Base-by-base conservation (phyloP, 2,113 vertebrate genomes). In the Hipposideros armiger region DNA sequence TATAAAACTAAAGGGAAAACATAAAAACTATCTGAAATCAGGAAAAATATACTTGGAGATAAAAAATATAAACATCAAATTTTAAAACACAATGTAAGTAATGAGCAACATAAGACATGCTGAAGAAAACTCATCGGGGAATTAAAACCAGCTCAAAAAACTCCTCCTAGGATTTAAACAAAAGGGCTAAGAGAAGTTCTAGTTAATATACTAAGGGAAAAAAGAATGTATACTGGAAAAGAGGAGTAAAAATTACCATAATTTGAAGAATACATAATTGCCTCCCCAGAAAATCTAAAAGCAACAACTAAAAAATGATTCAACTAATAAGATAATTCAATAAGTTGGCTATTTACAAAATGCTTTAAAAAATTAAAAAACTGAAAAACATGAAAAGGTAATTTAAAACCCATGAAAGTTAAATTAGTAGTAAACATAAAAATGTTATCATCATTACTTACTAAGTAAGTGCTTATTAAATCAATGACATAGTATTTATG, bases 271-370 rank as follows among this genome's bases (percentile, higher is more conserved):
- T 88, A 56, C 45, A 22, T 84, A 78, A 88, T 50, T 77, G 24
- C 47, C 70, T 96, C 45, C 30, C 62, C 77, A 91, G 40, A 91
- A 94, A 77, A 82, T 50, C 40, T 67, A 82, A 91, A 95, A 70
- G 28, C 28, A 74, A 74, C 19, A 87, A 86, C 73, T 90, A n/a
- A 73, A 87, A 74, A 76, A 45, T 82, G 76, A 76, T 36, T 74
- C 28, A 69, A 32, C 7, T 77, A 88, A 69, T 62, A 77, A 87
- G 9, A 82, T 72, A 76, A 92, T 78, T 83, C 94, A 58, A 30
- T 88, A 69, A 84, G 54, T 40, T n/a, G 1, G 15, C 19, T 77
- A 32, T 91, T 91, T 69, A 74, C 28, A 69, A 60, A 90, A 8
- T 56, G 17, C 7, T 20, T 91, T 54, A 69, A 87, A 67, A 82